Base-by-base conservation (phyloP, 2,113 vertebrate species). In the Oryzias javanicus region DNA sequence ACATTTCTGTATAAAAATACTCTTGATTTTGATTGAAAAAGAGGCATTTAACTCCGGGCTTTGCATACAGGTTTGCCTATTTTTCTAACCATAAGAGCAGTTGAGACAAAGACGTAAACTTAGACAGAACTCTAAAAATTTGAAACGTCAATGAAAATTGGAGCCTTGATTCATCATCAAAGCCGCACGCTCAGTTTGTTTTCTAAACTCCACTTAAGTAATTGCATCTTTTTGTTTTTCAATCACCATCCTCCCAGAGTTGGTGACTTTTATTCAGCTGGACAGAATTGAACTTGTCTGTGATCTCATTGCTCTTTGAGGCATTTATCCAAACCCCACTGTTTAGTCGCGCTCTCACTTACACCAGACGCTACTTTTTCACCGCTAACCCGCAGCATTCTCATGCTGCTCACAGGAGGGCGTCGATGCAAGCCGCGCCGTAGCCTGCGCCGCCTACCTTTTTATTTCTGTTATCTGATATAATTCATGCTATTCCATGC, bases 391-490 rank as follows among this genome's bases (percentile, higher is more conserved):
- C 27, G 1, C 40, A 18, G 64, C 42, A 80, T 80, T 76, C 81
- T 65, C 81, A 82, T 84, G 70, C 83, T 57, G 76, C 80, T 85
- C 82, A 77, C 76, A 56, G 66, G 35, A 70, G 76, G 76, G 70
- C 67, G 79, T 45, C 56, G 54, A 59, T 66, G 55, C 60, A 13
- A 67, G 53, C 35, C 54, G 35, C 25, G 45, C 50, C 54, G 6
- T 1, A 24, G 56, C 49, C 62, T 60, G 63, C 18, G 17, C 77
- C 69, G 57, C 64, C 73, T 60, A 75, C 68, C 66, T 83, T 71
- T 79, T 64, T 75, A 77, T 79, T 80, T 56, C 58, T 68, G 40
- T 66, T 82, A 86, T 84, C 82, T 72, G 79, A 78, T 82, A 64
- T 82, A 80, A 84, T 75, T 85, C 72, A 25, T 57, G 59, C 64